Conservation (phyloP, 2,888 invertebrate species). For the Orchesellides sinensis region DNA sequence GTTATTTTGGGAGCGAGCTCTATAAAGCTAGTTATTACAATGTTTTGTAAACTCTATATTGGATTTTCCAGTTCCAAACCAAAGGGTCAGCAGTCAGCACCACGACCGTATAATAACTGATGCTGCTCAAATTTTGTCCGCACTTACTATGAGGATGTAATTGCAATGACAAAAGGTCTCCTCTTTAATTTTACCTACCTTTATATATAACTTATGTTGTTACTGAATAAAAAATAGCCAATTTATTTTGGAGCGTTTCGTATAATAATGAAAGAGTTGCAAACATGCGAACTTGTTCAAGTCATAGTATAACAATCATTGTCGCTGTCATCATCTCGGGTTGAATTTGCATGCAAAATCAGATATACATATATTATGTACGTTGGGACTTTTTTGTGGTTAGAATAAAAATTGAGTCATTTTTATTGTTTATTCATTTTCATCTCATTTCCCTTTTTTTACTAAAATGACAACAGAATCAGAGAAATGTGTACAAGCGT, state of each 20-base stretch:
- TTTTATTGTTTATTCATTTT: conserved; percentile 2
- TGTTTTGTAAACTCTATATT: too few relatives aligned
- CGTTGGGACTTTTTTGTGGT: neutral
- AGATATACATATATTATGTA: neutral
- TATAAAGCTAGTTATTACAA: too few relatives aligned
- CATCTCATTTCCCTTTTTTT: conserved; percentile 3
- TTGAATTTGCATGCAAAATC: conserved; percentile 2
- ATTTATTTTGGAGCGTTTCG: too few relatives aligned
- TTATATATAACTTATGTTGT: neutral
- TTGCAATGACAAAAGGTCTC: conserved; percentile 24
- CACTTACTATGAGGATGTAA: too few relatives aligned
- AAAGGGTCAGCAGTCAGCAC: too few relatives aligned
- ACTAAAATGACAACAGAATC: too few relatives aligned
- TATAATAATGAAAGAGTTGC: conserved; percentile 36
- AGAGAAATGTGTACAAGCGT: too few relatives aligned
- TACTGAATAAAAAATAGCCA: conserved; percentile 4
- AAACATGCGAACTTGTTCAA: conserved; percentile 36
- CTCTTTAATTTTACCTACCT: conserved; percentile 11
- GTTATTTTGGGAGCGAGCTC: too few relatives aligned
- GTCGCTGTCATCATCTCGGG: neutral
- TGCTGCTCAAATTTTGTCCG: too few relatives aligned
- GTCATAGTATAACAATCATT: conserved; percentile 1
- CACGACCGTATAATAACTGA: too few relatives aligned
- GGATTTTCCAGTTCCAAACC: too few relatives aligned
- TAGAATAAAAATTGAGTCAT: neutral